Evolutionary conservation across 2,797 vertebrate species (phyloP), one percentile per base, ranked within the genome.

Genomic region (Gymnocypris eckloni): DNA sequence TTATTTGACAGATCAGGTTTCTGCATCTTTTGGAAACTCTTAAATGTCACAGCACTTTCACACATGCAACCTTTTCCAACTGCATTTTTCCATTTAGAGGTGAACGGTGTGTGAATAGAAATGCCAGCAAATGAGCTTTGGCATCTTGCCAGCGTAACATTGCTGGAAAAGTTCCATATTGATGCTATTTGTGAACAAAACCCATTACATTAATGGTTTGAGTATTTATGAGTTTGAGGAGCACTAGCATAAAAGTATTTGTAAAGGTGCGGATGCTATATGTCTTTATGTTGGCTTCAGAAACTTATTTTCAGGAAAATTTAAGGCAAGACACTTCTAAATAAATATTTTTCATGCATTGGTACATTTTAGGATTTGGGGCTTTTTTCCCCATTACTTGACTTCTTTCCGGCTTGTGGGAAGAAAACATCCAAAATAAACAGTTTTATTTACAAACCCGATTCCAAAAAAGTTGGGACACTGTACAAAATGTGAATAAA

Each of bases 1-100:
- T 61, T 86, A 37, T 48, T 69, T 71, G 54, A 50, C 73, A 73
- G 66, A 79, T 88, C 37, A 48, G 25, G 25, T 66, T 50, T 81
- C 69, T 3, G 50, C 67, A 59, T 71, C 67, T 80, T 82, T 80
- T 83, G 81, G 84, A 88, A 87, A 83, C 22, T 73, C 39, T 84
- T 28, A 87, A 85, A 41, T 39, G 13, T 48, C 25, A 45, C 56
- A 22, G 5, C 43, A 22, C 43, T 52, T 77, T n/a, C 33, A 79
- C 71, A 41, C 77, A 64, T 64, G 7, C 13, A 72, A 18, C 70
- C 54, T 41, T 86, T 72, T 67, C 61, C 45, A 48, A 43, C n/a
- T 28, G 54, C 39, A 43, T 79, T 79, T 79, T 54, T 64, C 9
- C 39, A 22, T 45, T 79, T 45, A 10, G 56, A 64, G 56, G 4